Base-by-base conservation (phyloP, 1,140 invertebrate genomes). In the Cherax destructor region DNA sequence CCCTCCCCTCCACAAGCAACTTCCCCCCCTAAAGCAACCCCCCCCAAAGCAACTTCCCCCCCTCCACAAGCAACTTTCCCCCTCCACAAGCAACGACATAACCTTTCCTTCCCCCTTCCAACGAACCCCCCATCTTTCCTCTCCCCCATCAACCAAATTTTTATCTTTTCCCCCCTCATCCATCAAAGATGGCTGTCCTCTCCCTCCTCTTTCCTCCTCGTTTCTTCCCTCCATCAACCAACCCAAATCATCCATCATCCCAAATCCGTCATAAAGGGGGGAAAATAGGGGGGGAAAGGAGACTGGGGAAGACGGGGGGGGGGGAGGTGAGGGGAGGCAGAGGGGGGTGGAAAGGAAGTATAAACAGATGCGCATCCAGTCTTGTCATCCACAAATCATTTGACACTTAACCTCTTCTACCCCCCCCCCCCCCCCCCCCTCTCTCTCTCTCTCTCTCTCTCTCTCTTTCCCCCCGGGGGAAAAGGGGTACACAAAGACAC, bases 321-420 rank as follows among this genome's bases (percentile, higher is more conserved):
- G 59, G 49, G 30, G 0, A 41, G 79, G n/a, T 18, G 59, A 30
- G 6, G 69, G 24, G 24, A 74, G 65, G 16, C 1, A 69, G 61
- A n/a, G 61, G 21, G 16, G 65, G 65, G 21, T 2, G 18, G 65
- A 69, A 52, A 41, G 52, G 79, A 30, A 18, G 65, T 18, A 50
- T 3, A 4, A 59, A 10, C 81, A 61, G 81, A 83, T 83, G 81
- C 59, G 61, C 81, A 83, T 83, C 81, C 24, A 65, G 81, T 83
- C 61, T 30, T 72, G 81, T 69, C 81, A 49, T 69, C 81, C 81
- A 83, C 81, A 83, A 83, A 83, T 83, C 81, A 83, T 61, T 69
- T 47, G 24, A 59, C 81, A 41, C 81, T 83, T 83, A 83, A 56
- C 30, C 30, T 41, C 30, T 41, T 79, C 11, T 4, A 10, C 52